phyloP scores from a whole-genome alignment of 2,797 vertebrate species.

The Clangula hyemalis region DNA sequence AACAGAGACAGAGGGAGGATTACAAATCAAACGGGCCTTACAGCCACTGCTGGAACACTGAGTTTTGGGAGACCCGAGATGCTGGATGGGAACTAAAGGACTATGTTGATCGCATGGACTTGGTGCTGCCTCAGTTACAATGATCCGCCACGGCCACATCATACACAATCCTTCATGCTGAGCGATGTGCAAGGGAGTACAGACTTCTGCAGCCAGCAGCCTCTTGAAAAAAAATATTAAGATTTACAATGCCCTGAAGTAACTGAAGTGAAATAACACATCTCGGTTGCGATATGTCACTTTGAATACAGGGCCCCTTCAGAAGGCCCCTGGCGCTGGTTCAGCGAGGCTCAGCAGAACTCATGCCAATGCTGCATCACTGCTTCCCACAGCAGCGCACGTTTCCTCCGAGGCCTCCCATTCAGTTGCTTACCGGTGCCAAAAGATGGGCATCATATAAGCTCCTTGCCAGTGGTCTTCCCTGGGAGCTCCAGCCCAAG shows the following conservation, averaged over 20 bases:
- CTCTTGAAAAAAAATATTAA: background rate
- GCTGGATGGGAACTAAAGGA: background rate
- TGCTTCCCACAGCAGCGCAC: background rate
- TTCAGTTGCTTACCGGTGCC: background rate
- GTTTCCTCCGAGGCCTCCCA: accelerated
- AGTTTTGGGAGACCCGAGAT: background rate
- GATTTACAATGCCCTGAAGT: conserved; percentile 6
- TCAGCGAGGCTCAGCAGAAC: conserved; percentile 43
- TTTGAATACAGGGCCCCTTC: background rate
- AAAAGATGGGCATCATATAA: accelerated
- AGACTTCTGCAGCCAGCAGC: background rate
- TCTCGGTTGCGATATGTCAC: background rate
- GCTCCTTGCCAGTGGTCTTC: background rate
- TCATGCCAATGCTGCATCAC: background rate
- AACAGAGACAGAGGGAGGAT: background rate
- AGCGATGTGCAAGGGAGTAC: background rate
- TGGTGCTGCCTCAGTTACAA: background rate
- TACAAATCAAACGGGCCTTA: background rate
- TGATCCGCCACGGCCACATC: background rate
- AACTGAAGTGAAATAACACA: background rate
- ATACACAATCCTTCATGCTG: background rate
- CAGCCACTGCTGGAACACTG: background rate
- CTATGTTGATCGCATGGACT: background rate
- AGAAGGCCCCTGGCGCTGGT: background rate
- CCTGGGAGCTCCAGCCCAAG: background rate